Percentiles rank a stretch among this genome's conserved stretches.
These are phyloP conservation scores for Sipha maydis DNA, from an alignment of 2,888 invertebrate species.

Conservation along the genomic window DNA sequence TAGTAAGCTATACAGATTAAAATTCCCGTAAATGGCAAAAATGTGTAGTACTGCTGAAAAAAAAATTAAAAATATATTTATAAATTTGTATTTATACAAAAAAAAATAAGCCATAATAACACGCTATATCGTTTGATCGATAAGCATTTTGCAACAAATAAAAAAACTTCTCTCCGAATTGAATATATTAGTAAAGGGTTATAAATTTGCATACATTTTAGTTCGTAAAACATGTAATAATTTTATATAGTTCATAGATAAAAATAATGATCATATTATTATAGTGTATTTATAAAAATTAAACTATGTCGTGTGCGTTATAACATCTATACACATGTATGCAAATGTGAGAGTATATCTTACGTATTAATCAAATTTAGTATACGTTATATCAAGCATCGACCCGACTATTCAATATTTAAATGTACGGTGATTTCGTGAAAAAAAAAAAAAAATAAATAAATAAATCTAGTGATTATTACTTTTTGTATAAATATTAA, in stretches of 20 bases:
- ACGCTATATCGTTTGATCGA: slow-evolving; percentile 36
- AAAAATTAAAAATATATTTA: no score
- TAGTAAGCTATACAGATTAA: neutral
- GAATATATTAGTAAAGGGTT: slow-evolving; percentile 14
- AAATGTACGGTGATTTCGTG: neutral
- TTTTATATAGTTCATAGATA: neutral
- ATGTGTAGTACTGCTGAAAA: neutral
- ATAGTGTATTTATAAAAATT: neutral
- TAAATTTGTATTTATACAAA: neutral
- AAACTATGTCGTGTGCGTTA: neutral
- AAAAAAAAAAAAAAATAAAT: neutral
- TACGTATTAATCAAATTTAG: neutral
- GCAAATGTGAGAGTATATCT: neutral
- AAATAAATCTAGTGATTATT: neutral
- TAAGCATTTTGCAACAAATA: slow-evolving; percentile 19
- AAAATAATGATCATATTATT: neutral
- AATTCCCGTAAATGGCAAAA: neutral
- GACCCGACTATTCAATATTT: neutral
- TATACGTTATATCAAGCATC: neutral
- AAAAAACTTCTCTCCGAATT: neutral
- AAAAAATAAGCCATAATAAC: neutral
- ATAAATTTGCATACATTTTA: neutral
- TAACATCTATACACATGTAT: no score
- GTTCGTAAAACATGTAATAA: neutral
- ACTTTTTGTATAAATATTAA: neutral